Evolutionary conservation across 2,888 invertebrate genomes (phyloP), one percentile per base, ranked within the genome.

Genomic region (Dioctria rufipes): DNA sequence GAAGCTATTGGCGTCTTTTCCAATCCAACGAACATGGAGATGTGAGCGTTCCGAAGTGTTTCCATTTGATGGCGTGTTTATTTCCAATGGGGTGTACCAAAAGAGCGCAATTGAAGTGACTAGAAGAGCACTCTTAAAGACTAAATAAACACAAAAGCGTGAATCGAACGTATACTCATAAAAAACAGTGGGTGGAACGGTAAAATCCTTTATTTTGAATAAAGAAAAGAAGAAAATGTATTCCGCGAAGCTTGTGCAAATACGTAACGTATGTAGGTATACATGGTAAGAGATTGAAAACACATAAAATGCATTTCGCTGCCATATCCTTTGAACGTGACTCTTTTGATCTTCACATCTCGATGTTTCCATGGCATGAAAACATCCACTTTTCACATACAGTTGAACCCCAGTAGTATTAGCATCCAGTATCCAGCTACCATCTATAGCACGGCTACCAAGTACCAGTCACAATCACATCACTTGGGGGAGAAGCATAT

Each of bases 291-390:
- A 78, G 77, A 78, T 78, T 78, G 63, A 78, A 78, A 78, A 78
- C 61, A 63, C 61, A 63, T 63, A 63, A 78, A 78, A 78, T 78
- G 78, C 78, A 78, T 78, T 78, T 78, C 65, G 40, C 42, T 65
- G 78, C 65, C 51, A 78, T 78, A 65, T 78, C 65, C 51, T 78
- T 78, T 78, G 78, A 78, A 78, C 78, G 78, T 78, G 78, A 65
- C 65, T 65, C 63, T 65, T 78, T 78, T 78, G 78, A 78, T 78
- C 78, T 78, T 49, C 46, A n/a, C 61, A 25, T 43, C 54, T 11
- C 71, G 9, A 71, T 71, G 71, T 25, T 11, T 49, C 71, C 61
- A 42, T 75, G 43, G 75, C 75, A 60, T 60, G 43, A 75, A 75
- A 75, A 75, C 42, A 75, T 25, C 58, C 75, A 75, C 60, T 61